Evolutionary conservation across 2,888 invertebrate species (phyloP).

Genomic region (Agriopis marginaria): DNA sequence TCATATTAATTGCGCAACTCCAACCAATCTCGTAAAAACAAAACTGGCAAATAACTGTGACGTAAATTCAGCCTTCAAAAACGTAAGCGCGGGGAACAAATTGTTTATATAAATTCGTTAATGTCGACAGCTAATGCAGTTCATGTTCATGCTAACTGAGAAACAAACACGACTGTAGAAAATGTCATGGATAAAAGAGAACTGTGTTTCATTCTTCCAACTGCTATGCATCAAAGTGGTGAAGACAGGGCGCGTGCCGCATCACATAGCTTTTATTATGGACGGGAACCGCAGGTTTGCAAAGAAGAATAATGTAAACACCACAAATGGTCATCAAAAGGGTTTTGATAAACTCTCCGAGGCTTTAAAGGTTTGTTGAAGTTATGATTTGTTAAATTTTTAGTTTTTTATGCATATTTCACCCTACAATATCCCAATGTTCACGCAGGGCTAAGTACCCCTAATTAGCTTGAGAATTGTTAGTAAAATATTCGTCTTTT

Average conservation of each 20-base stretch:
- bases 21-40: not conserved
- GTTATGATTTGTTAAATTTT: not conserved
- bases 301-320: conserved; percentile 90
- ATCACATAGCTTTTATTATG: conserved; percentile 99
- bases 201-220: conserved; percentile 91
- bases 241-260: conserved; percentile 93
- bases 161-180: conserved; percentile 12
- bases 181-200: conserved; percentile 92
- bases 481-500: no score
- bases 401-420: no score
- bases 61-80: conserved; percentile 2
- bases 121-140: not conserved
- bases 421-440: no score
- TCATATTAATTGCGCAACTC: not conserved
- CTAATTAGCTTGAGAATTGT: no score
- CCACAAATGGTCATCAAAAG: conserved; percentile 92
- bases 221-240: conserved; percentile 89
- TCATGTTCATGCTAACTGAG: not conserved
- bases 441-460: no score
- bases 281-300: conserved; percentile 99
- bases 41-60: not conserved
- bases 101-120: conserved; percentile 1
- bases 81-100: not conserved
- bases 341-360: conserved; percentile 94
- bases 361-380: conserved; percentile 88